Evolutionary conservation across 2,797 vertebrate species (phyloP).

Genomic region (Anomalospiza imberbis): DNA sequence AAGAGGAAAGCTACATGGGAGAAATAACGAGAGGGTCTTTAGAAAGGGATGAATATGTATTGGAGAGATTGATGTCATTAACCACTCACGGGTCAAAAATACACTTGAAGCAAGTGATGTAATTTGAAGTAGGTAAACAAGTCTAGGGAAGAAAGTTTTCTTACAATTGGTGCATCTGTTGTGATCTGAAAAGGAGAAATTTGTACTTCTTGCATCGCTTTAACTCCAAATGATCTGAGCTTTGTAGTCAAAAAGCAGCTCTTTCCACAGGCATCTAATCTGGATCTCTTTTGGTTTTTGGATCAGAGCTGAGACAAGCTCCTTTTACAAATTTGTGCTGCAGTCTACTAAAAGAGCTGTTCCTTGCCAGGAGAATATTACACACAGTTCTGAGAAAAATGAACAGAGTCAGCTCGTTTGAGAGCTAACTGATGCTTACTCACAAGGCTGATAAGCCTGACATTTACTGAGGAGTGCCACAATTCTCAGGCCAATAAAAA

Average conservation of each 20-base stretch:
- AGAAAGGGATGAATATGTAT: neutral
- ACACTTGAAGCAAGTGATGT: slow-evolving; percentile 1
- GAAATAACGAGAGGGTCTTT: neutral
- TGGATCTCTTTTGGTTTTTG: slow-evolving; percentile 6
- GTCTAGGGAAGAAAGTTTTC: neutral
- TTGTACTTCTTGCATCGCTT: neutral
- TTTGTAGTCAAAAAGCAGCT: neutral
- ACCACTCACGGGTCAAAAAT: slow-evolving; percentile 33
- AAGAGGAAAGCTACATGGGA: neutral
- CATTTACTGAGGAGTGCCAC: slow-evolving; percentile 51
- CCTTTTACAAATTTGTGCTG: slow-evolving; percentile 44
- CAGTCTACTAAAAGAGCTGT: slow-evolving; percentile 41
- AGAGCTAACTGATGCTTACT: slow-evolving; percentile 58
- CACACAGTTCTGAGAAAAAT: slow-evolving; percentile 55
- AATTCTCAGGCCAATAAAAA: slow-evolving; percentile 39
- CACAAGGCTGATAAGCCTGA: slow-evolving; percentile 55
- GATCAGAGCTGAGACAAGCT: slow-evolving; percentile 53
- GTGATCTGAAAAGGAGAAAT: neutral
- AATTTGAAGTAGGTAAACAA: slow-evolving; percentile 42
- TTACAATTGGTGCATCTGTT: neutral
- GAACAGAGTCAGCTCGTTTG: slow-evolving; percentile 54
- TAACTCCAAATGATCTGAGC: neutral
- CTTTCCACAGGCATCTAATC: slow-evolving; percentile 13
- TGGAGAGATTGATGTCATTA: slow-evolving; percentile 27
- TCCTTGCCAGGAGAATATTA: slow-evolving; percentile 60